Percentiles rank a stretch among this genome's conserved stretches.
Conservation (phyloP, 2,888 invertebrate genomes). For the Synanthedon formicaeformis region DNA sequence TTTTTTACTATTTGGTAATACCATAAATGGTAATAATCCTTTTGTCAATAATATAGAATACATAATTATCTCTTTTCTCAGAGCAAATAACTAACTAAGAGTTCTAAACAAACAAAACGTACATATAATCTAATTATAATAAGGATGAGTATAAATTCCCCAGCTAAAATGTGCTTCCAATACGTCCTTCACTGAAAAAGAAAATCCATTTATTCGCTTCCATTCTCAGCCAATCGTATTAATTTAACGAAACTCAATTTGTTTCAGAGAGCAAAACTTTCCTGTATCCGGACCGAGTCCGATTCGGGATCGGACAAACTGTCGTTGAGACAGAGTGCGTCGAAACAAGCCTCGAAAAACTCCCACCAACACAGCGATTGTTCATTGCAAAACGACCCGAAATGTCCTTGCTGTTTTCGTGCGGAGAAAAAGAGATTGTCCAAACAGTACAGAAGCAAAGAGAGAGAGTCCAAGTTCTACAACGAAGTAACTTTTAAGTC, state of each 20-base stretch:
- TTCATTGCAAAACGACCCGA: slow-evolving; percentile 42
- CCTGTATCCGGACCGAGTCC: slow-evolving; percentile 60
- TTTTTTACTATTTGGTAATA: too few species aligned
- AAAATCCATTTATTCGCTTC: too few species aligned
- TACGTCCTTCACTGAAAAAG: too few species aligned
- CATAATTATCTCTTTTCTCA: too few species aligned
- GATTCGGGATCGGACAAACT: slow-evolving; percentile 60
- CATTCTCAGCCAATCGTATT: too few species aligned
- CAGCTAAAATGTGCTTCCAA: too few species aligned
- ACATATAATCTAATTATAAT: too few species aligned
- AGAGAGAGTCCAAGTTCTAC: slow-evolving; percentile 45
- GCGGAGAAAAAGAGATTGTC: slow-evolving; percentile 38
- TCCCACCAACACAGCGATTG: slow-evolving; percentile 47
- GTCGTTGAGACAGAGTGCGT: slow-evolving; percentile 47
- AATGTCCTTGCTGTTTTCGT: slow-evolving; percentile 56
- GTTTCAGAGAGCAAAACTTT: slow-evolving; percentile 55
- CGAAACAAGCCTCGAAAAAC: slow-evolving; percentile 45
- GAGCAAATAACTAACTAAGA: neutral
- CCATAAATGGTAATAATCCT: too few species aligned
- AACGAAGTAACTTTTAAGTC: slow-evolving; percentile 58
- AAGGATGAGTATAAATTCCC: too few species aligned
- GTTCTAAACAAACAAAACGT: too few species aligned
- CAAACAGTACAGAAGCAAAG: slow-evolving; percentile 31
- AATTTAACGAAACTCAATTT: slow-evolving; percentile 13
- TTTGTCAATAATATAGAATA: too few species aligned